Conservation (phyloP, 2,797 vertebrate genomes). For the Melanotaenia maccullochi region DNA sequence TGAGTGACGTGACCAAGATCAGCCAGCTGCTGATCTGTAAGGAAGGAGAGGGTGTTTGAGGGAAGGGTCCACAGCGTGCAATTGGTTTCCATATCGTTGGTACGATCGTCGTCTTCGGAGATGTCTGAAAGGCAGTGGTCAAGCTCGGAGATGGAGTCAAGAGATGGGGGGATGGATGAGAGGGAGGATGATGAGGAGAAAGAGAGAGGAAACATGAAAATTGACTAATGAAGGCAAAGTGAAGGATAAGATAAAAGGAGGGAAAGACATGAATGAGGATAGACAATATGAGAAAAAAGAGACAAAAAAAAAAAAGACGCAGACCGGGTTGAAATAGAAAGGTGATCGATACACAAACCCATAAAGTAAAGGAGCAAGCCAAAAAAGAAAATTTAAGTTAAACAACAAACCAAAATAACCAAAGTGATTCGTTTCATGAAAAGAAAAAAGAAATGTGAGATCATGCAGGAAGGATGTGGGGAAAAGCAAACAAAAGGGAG, state of each 20-base stretch:
- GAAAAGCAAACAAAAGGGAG: slow-evolving; percentile 20
- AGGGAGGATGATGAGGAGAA: slow-evolving; percentile 83
- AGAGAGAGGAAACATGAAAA: slow-evolving; percentile 84
- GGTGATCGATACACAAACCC: slow-evolving; percentile 3
- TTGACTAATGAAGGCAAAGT: slow-evolving; percentile 72
- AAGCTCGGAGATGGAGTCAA: slow-evolving; percentile 88
- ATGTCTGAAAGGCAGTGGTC: slow-evolving; percentile 89
- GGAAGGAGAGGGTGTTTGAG: slow-evolving; percentile 65
- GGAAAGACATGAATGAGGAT: neutral
- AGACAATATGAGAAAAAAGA: neutral
- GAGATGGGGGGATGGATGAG: slow-evolving; percentile 82
- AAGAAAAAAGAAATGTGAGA: slow-evolving; percentile 34
- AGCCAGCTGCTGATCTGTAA: slow-evolving; percentile 79
- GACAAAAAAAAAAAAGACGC: neutral
- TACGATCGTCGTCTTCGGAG: slow-evolving; percentile 88
- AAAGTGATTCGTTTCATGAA: slow-evolving; percentile 45
- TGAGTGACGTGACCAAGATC: slow-evolving; percentile 58
- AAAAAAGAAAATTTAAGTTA: slow-evolving; percentile 17
- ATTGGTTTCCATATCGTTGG: slow-evolving; percentile 18
- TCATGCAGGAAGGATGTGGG: slow-evolving; percentile 44
- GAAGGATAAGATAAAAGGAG: neutral
- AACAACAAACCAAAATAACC: slow-evolving; percentile 21
- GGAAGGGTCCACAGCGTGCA: slow-evolving; percentile 38
- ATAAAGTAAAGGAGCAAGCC: slow-evolving; percentile 27
- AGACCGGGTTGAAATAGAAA: slow-evolving; percentile 5